These are phyloP conservation scores for Distichodus sexfasciatus DNA, from an alignment of 2,797 vertebrate species.

Conservation along the genomic window DNA sequence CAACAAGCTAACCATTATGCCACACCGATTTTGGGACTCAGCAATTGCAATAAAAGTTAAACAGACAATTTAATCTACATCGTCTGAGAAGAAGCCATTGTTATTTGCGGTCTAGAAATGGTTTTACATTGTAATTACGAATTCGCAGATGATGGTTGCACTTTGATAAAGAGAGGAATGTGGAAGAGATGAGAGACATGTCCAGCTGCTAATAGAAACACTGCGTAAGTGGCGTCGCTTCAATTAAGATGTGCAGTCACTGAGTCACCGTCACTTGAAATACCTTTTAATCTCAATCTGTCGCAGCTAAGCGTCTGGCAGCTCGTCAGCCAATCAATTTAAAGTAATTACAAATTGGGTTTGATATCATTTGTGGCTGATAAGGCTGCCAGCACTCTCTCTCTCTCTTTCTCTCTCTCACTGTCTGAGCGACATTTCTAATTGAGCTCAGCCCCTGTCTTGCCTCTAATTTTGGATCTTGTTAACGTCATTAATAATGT, in stretches of 20 bases:
- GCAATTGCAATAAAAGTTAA: too few species aligned
- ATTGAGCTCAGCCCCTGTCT: conserved; percentile 71
- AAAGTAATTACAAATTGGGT: conserved; percentile 44
- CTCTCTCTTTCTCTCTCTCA: background rate
- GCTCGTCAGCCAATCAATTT: conserved; percentile 45
- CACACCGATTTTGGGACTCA: too few species aligned
- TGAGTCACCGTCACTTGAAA: conserved; percentile 27
- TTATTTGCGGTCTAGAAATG: too few species aligned
- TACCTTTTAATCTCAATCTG: conserved; percentile 45
- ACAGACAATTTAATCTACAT: too few species aligned
- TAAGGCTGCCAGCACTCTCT: conserved; percentile 34
- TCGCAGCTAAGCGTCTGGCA: conserved; percentile 31
- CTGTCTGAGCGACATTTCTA: conserved; percentile 51
- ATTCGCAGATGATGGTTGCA: background rate
- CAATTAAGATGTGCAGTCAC: conserved; percentile 8
- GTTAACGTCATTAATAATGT: conserved; percentile 80
- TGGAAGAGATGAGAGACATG: conserved; percentile 56
- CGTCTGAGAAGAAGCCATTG: too few species aligned
- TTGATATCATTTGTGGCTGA: conserved; percentile 52
- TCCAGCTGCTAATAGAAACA: conserved; percentile 46
- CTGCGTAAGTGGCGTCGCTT: conserved; percentile 53
- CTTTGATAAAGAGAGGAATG: conserved; percentile 29
- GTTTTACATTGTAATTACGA: background rate
- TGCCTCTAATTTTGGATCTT: conserved; percentile 73
- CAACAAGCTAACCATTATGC: too few species aligned